Base-by-base conservation (phyloP, 2,113 vertebrate genomes). In the Mus spicilegus region DNA sequence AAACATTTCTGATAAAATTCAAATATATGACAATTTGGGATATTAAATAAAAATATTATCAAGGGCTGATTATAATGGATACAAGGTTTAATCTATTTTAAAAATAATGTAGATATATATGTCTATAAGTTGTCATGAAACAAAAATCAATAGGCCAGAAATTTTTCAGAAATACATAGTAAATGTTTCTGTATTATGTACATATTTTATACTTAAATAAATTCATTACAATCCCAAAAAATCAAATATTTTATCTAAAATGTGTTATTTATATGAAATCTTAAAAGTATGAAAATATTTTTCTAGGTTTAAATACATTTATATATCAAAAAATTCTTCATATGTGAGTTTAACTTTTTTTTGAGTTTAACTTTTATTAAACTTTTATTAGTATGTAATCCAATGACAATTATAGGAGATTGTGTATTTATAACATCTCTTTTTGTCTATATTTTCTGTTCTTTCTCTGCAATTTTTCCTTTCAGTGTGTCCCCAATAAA, bases 401-500 rank as follows among this genome's bases (percentile, higher is more conserved):
- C 14, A 86, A 49, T 58, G 36, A 51, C 4, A 86, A 33, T 92
- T 19, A 73, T 92, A 67, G 49, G 30, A 73, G 89, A 69, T 70
- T 63, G 0, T 36, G 2, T 58, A 54, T 77, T 81, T 2, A 63
- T 87, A 8, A 70, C 58, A 8, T 86, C 16, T 36, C 20, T 75
- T 92, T 81, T 42, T 11, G 1, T 8, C 76, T 6, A 77, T n/a
- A 80, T 85, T 93, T 93, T 95, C 14, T 86, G 5, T 65, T 89
- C 36, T 92, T 73, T 72, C 36, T 46, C 39, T 39, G 22, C 10
- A 91, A 22, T 97, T 94, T 93, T 89, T 16, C 54, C 14, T 72
- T 96, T 72, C 1, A 77, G 16, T 86, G 33, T 0, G 92, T 95
- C 13, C 10, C 80, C 22, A 95, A 65, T 58, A 51, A 14, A 91